A percentile compares a stretch with the other conserved stretches of the same genome.
Evolutionary conservation across 2,113 vertebrate genomes (phyloP).

Genomic region (Trogon surrucura): DNA sequence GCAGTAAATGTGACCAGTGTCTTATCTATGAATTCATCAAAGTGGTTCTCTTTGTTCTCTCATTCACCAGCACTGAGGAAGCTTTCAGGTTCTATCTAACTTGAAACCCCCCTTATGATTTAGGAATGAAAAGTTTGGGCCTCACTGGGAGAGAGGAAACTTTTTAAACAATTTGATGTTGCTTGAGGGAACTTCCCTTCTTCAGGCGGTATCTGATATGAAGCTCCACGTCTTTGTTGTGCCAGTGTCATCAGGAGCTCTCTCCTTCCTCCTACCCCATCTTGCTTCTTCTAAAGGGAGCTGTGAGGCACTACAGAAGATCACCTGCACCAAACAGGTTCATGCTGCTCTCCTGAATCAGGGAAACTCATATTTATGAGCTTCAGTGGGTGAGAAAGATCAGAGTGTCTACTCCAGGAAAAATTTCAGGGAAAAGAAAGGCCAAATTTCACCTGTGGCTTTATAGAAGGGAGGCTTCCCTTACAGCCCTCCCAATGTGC

Average conservation of each 20-base stretch:
- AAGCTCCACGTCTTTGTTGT: neutral
- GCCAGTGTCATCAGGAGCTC: neutral
- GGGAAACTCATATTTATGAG: neutral
- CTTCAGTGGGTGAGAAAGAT: neutral
- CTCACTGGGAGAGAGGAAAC: rapidly evolving
- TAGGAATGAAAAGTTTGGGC: neutral
- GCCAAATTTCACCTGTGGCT: neutral
- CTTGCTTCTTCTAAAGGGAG: neutral
- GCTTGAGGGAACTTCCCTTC: neutral
- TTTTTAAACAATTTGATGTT: neutral
- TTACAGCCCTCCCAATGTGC: neutral
- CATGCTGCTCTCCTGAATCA: neutral
- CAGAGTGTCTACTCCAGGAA: neutral
- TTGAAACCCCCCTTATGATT: neutral
- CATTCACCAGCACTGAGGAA: neutral
- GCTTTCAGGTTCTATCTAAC: neutral
- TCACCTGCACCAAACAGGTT: neutral
- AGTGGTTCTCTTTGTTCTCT: neutral
- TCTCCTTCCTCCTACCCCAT: neutral
- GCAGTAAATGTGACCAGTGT: neutral
- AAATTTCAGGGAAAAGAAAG: neutral
- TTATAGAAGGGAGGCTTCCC: neutral
- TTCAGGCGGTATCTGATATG: neutral
- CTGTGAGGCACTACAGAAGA: neutral
- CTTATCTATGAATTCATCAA: neutral